Base-by-base conservation (phyloP, 2,113 vertebrate genomes). In the Caracal caracal region DNA sequence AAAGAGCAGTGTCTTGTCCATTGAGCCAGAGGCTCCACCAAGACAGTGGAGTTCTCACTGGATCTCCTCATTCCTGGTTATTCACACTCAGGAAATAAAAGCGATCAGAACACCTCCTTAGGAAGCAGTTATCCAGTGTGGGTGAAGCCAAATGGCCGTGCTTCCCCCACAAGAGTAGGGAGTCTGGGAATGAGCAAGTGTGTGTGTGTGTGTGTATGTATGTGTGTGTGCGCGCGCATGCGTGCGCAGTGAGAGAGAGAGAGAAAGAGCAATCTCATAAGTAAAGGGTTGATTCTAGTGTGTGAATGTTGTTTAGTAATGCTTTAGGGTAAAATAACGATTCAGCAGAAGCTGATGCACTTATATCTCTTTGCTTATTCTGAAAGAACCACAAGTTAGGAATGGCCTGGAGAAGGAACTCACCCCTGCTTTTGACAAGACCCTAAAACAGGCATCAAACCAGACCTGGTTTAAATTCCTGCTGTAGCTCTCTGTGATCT, bases 181-280 rank as follows among this genome's bases (percentile, higher is more conserved):
- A 6, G 10, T 82, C 66, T 20, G 26, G 26, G 15, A 73, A 43
- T n/a, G 28, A 82, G 78, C 15, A 89, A 20, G 40, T 63, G 53
- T 4, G 6, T 53, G 37, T 40, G 8, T 43, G 43, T 43, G 43
- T 1, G 40, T 43, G 40, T 7, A 6, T 43, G 40, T 6, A 6
- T 5, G 40, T 5, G 40, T 40, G 40, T 1, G 5, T 0, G 5
- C 40, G 5, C 1, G 40, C 1, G 43, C 43, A 43, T 8, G 43
- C 43, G 1, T 43, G 43, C 0, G 7, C 43, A 43, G 43, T 26
- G 78, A 35, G 78, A 56, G 51, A 80, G 51, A 80, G 10, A 11
- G 12, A 26, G 20, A 51, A 8, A 12, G 12, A 30, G 89, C 68
- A 16, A 51, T 26, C 43, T 85, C 63, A 68, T 28, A 70, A 59